Evolutionary conservation across 37 sponge, comb jelly and placozoan genomes (phyloP), one percentile per base, ranked within the genome.

Genomic region (Petrosia ficiformis): DNA sequence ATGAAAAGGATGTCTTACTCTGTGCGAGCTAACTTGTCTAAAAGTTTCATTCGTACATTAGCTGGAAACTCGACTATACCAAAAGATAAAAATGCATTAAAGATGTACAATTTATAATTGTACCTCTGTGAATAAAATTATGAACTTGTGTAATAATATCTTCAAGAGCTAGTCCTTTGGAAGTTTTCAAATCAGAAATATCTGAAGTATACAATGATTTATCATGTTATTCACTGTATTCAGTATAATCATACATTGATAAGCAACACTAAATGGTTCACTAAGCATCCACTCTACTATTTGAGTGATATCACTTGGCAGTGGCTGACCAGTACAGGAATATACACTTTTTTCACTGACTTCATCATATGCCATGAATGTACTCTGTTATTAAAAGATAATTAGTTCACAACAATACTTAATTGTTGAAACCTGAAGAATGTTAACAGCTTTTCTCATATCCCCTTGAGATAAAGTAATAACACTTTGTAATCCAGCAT

Each of bases 271-370:
- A 79, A 93, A 98, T 37, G 80, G 74, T 43, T 98, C 90, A 43
- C 95, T 93, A 48, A 98, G 69, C 94, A 98, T 90, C 92, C 94
- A 95, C 79, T 89, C 75, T 30, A 98, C 80, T 29, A 95, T 95
- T 59, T 77, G 81, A 42, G 80, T 85, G 60, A 98, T 98, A 72
- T 98, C 99, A 0, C 44, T 57, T 0, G 87, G 92, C 8, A 93
- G 87, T 34, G 99, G 99, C 57, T 98, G 93, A 1, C 99, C 99
- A 0, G 96, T 93, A 68, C 96, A 95, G 29, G 69, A 29, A 82
- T 98, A 93, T 40, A 98, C 96, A 16, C 79, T 88, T 4, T 67
- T 77, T 67, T 87, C 87, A 60, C 60, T 80, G 56, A 98, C 94
- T 35, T 72, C 83, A 37, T 90, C 91, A 68, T 70, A 80, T 22